Evolutionary conservation across 2,888 invertebrate species (phyloP).

Genomic region (Macrophya alboannulata): DNA sequence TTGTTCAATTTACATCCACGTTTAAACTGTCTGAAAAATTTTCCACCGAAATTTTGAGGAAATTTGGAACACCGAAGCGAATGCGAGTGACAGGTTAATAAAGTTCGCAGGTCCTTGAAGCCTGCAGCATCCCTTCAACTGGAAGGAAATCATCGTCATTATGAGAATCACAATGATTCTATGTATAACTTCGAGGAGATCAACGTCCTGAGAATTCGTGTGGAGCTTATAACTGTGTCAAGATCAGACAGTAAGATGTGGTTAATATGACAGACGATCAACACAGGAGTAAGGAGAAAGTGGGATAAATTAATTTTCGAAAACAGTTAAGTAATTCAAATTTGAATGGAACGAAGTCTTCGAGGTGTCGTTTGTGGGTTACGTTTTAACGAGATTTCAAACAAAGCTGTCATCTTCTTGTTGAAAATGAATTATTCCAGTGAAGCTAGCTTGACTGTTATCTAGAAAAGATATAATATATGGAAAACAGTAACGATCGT

Average conservation of each 20-base stretch:
- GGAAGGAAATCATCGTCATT: not conserved
- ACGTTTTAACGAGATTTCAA: conserved; percentile 42
- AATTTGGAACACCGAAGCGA: not conserved
- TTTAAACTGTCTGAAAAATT: not conserved
- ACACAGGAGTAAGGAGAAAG: not conserved
- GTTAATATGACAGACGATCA: not conserved
- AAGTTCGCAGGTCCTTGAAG: not conserved
- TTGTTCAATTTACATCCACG: not conserved
- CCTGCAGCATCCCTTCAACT: not conserved
- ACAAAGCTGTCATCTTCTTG: not conserved
- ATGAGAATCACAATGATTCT: not conserved
- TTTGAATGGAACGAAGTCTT: not conserved
- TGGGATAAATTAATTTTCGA: conserved; percentile 38
- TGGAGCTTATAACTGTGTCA: not conserved
- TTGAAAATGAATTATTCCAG: not conserved
- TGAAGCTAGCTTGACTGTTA: not conserved
- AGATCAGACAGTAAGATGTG: not conserved
- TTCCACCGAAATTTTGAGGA: not conserved
- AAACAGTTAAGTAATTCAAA: conserved; percentile 36
- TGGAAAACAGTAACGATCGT: not conserved
- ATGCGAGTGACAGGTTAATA: conserved; percentile 1
- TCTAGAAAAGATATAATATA: not conserved
- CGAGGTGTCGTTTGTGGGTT: not conserved
- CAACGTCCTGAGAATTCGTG: not conserved
- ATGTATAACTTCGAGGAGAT: not conserved